Evolutionary conservation across 2,113 vertebrate genomes (phyloP).

Genomic region (Xenopus tropicalis): DNA sequence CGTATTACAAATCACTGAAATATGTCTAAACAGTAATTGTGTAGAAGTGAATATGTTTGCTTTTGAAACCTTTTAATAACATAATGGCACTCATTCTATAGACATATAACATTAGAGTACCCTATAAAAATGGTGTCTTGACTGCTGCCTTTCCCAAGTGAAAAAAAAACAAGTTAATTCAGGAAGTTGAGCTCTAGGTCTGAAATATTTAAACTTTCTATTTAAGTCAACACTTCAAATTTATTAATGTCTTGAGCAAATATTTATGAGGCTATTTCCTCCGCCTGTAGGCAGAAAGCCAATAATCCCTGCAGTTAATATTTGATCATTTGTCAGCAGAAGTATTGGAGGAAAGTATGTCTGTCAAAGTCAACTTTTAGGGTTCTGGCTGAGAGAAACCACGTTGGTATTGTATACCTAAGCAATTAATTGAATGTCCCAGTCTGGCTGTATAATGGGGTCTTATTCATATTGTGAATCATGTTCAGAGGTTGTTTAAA

Average conservation of each 20-base stretch:
- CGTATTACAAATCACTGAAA: too few species aligned
- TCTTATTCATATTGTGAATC: neutral
- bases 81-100: constrained; percentile 8
- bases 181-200: constrained; percentile 52
- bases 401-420: neutral
- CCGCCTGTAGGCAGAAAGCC: constrained; percentile 51
- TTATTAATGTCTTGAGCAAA: constrained; percentile 65
- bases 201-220: constrained; percentile 57
- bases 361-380: constrained; percentile 6
- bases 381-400: neutral
- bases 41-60: too few species aligned
- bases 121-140: constrained; percentile 33
- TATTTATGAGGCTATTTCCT: constrained; percentile 62
- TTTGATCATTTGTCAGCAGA: constrained; percentile 52
- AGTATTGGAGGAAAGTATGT: constrained; percentile 30
- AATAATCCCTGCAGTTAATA: constrained; percentile 42
- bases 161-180: constrained; percentile 46
- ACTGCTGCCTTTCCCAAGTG: constrained; percentile 40
- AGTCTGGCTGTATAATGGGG: neutral
- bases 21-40: too few species aligned
- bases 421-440: neutral
- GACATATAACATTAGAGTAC: constrained; percentile 55
- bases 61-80: too few species aligned
- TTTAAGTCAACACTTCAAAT: constrained; percentile 59
- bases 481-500: too few species aligned